Evolutionary conservation across 2,888 invertebrate species (phyloP), one percentile per base, ranked within the genome.

Genomic region (Stramonita haemastoma): DNA sequence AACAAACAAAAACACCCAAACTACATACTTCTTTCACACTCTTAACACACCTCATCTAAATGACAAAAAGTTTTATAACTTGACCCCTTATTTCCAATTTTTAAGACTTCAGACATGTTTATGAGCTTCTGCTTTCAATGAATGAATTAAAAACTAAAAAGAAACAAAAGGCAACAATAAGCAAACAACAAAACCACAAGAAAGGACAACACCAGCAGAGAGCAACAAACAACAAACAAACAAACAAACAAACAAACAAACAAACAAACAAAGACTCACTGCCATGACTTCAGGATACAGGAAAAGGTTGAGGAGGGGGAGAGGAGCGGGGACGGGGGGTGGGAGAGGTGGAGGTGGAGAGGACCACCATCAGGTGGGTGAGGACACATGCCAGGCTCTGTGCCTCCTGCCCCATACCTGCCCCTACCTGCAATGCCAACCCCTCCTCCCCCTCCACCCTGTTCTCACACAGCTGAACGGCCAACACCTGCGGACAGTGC

Each of bases 341-440:
- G 73, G 73, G 73, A n/a, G 13, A 87, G 87, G 32, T 91, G 86
- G 17, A 91, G 81, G 5, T 89, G 84, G 17, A 29, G 83, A 93
- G 88, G 34, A 90, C 91, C 66, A 90, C 84, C 32, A 90, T 56
- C 79, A 91, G 91, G 88, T 94, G 94, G 22, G 92, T 86, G 66
- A 93, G 84, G 29, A 94, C 84, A 87, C 92, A 93, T n/a, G 91
- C 90, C 8, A 93, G 77, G 56, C 92, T 93, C 89, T 93, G 93
- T n/a, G 87, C 56, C 6, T 90, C 88, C 77, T 92, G 87, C 26
- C 91, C 91, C 90, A 90, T 91, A 1, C 90, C 90, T 81, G 89
- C 91, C n/a, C 36, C 77, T 5, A 92, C 87, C 1, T 87, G 86
- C 77, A 93, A 88, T 22, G 83, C 26, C 0, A 60, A 85, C 32